phyloP scores from a whole-genome alignment of 2,888 invertebrate genomes.

The Eupithecia inturbata region DNA sequence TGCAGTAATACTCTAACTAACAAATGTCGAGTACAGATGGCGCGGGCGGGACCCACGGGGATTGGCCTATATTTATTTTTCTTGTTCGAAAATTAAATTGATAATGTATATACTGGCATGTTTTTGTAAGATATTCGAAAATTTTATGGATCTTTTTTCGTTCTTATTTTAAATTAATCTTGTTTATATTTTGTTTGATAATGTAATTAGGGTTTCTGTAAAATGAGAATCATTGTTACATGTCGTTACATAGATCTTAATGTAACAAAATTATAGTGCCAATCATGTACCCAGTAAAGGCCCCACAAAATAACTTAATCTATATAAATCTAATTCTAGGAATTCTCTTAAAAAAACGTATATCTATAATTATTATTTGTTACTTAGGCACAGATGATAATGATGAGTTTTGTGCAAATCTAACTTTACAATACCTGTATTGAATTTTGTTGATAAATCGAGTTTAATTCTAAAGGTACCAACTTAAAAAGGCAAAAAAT shows the following conservation, averaged over 20 bases:
- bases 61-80: constrained; percentile 42
- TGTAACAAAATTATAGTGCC: too few relatives aligned
- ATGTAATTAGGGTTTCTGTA: not conserved
- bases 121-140: constrained; percentile 5
- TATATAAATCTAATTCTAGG: too few relatives aligned
- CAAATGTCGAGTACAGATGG: constrained; percentile 64
- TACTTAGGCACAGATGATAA: too few relatives aligned
- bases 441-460: not conserved
- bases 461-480: not conserved
- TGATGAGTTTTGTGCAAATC: too few relatives aligned
- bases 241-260: too few relatives aligned
- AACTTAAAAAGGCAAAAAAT: not conserved
- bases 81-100: constrained; percentile 14
- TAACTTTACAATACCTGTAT: too few relatives aligned
- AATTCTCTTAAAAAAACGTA: too few relatives aligned
- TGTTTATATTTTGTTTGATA: not conserved
- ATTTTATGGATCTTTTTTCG: constrained; percentile 8
- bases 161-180: constrained; percentile 1
- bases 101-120: not conserved
- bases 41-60: constrained; percentile 65
- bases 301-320: too few relatives aligned
- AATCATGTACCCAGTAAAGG: too few relatives aligned
- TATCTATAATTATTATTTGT: too few relatives aligned
- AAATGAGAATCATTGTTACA: too few relatives aligned
- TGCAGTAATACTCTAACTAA: constrained; percentile 56